These are phyloP conservation scores for Melopsittacus undulatus DNA, from an alignment of 2,797 vertebrate genomes.

Conservation along the genomic window DNA sequence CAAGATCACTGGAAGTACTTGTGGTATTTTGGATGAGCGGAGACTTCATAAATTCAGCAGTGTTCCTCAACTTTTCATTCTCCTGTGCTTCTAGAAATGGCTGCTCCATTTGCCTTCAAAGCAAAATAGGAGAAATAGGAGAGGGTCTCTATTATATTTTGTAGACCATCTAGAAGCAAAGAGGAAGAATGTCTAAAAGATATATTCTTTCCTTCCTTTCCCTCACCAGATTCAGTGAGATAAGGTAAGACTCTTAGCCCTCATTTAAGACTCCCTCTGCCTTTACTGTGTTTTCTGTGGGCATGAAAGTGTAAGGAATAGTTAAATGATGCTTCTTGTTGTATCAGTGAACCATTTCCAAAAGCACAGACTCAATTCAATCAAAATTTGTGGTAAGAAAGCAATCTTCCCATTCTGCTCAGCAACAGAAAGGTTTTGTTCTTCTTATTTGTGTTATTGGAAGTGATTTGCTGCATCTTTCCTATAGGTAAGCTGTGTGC, in stretches of 20 bases:
- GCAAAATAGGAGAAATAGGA: background rate
- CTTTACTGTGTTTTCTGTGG: background rate
- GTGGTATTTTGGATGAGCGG: background rate
- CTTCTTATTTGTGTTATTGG: conserved; percentile 64
- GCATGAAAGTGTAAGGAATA: conserved; percentile 46
- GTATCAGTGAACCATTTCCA: conserved; percentile 57
- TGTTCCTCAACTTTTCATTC: background rate
- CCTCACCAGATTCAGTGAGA: background rate
- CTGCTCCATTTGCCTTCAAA: background rate
- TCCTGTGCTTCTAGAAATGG: background rate
- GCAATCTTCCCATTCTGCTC: conserved; percentile 63
- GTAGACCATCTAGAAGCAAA: background rate
- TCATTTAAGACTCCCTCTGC: background rate
- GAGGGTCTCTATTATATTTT: background rate
- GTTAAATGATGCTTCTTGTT: conserved; percentile 56
- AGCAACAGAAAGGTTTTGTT: conserved; percentile 53
- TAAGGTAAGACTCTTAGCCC: background rate
- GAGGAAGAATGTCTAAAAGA: background rate
- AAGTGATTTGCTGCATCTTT: conserved; percentile 54
- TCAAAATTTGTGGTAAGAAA: conserved; percentile 75
- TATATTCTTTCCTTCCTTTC: background rate
- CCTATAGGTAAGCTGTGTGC: conserved; percentile 41
- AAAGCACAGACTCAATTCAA: conserved; percentile 64
- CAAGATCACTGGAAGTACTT: background rate
- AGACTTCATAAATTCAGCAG: background rate